A percentile compares a stretch with the other conserved stretches of the same genome.
phyloP scores from a whole-genome alignment of 1,140 invertebrate species.

The Scylla paramamosain region DNA sequence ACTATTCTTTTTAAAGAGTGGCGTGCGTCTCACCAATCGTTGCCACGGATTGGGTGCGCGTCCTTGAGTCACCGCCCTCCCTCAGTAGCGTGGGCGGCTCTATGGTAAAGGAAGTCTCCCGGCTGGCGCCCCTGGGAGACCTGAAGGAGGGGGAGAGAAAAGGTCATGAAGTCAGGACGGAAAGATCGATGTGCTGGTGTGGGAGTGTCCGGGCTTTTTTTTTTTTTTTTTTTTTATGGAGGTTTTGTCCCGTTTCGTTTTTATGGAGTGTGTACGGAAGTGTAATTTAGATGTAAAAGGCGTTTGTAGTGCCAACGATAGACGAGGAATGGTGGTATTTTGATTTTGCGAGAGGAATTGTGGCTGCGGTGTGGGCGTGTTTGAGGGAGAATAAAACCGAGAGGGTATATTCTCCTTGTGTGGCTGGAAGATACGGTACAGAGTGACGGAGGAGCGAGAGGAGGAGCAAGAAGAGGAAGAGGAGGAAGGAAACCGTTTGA shows the following conservation, averaged over 20 bases:
- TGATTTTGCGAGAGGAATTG: not conserved
- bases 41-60: constrained; percentile 56
- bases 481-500: not conserved
- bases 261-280: not conserved
- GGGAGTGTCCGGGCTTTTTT: too few species aligned
- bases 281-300: not conserved
- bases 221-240: not conserved
- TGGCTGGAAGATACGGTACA: not conserved
- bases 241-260: not conserved
- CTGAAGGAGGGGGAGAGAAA: not conserved
- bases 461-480: not conserved
- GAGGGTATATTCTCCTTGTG: not conserved
- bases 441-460: not conserved
- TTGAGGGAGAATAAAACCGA: not conserved
- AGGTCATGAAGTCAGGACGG: too few species aligned
- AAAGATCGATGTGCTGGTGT: too few species aligned
- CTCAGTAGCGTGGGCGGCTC: constrained; percentile 53
- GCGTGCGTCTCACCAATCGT: constrained; percentile 67
- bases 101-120: constrained; percentile 60
- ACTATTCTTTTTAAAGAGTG: constrained; percentile 67
- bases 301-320: not conserved
- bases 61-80: constrained; percentile 41
- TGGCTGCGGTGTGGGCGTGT: not conserved
- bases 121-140: constrained; percentile 45
- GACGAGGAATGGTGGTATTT: not conserved